Evolutionary conservation across 2,888 invertebrate species (phyloP).

Genomic region (Venusia cambrica): DNA sequence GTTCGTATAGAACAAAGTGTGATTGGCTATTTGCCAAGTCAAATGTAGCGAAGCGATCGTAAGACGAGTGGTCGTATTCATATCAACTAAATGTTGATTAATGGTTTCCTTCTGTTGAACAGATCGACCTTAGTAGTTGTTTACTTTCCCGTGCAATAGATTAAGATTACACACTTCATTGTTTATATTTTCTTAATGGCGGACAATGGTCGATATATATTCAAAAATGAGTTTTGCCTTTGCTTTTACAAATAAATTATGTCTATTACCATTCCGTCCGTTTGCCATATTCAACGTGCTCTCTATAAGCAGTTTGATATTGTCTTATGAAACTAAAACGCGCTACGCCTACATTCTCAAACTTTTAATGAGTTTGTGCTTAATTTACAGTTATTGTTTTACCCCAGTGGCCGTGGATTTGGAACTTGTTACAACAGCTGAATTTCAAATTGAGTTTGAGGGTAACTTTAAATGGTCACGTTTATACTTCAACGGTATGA

Average conservation of each 20-base stretch:
- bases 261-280: background rate
- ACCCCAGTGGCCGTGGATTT: conserved; percentile 56
- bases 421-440: conserved; percentile 48
- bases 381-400: conserved; percentile 77
- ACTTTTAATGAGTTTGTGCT: conserved; percentile 73
- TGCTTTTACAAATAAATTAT: conserved; percentile 30
- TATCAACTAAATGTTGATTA: conserved; percentile 70
- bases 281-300: conserved; percentile 34
- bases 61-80: conserved; percentile 66
- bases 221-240: too few relatives aligned
- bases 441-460: conserved; percentile 48
- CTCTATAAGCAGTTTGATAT: conserved; percentile 31
- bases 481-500: conserved; percentile 37
- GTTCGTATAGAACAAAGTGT: conserved; percentile 34
- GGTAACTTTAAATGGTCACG: conserved; percentile 44
- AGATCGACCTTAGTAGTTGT: conserved; percentile 49
- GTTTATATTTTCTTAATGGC: too few relatives aligned
- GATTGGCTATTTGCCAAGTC: conserved; percentile 66
- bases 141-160: conserved; percentile 44
- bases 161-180: conserved; percentile 38
- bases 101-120: conserved; percentile 60
- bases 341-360: conserved; percentile 38
- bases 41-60: conserved; percentile 64
- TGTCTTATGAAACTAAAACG: conserved; percentile 31
- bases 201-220: too few relatives aligned